Evolutionary conservation across 2,797 vertebrate species (phyloP).

Genomic region (Sebastes reedi): DNA sequence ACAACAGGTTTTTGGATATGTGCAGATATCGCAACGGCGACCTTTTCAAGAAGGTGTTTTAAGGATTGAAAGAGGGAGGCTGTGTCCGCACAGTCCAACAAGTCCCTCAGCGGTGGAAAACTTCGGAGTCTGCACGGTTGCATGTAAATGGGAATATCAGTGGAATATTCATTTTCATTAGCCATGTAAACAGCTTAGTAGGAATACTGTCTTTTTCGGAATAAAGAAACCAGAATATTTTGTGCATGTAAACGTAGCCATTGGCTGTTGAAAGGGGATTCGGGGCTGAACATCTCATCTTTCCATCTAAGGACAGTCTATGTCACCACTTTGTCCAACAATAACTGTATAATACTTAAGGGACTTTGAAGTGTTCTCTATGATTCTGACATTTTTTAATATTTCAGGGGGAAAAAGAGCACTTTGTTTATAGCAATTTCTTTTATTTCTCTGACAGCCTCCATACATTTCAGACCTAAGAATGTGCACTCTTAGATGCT

Average conservation of each 20-base stretch:
- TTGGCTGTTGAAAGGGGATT: background rate
- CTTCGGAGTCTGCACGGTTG: no score
- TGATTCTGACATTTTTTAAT: background rate
- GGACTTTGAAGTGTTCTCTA: background rate
- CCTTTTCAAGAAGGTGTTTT: no score
- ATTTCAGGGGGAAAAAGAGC: background rate
- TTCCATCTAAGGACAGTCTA: background rate
- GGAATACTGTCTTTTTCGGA: background rate
- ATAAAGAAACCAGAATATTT: background rate
- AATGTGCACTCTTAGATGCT: background rate
- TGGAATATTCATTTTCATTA: no score
- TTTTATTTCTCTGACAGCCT: background rate
- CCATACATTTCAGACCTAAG: background rate
- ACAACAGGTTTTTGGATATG: no score
- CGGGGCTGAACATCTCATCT: background rate
- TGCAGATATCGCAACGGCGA: accelerated
- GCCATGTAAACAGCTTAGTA: no score
- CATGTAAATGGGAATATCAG: no score
- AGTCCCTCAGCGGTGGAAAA: no score
- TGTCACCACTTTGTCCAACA: background rate
- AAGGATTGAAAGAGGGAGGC: no score
- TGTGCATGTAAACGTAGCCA: background rate
- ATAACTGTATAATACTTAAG: background rate
- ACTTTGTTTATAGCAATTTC: background rate
- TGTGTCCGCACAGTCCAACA: no score